Evolutionary conservation across 2,888 invertebrate species (phyloP).

Genomic region (Meloe dianella): DNA sequence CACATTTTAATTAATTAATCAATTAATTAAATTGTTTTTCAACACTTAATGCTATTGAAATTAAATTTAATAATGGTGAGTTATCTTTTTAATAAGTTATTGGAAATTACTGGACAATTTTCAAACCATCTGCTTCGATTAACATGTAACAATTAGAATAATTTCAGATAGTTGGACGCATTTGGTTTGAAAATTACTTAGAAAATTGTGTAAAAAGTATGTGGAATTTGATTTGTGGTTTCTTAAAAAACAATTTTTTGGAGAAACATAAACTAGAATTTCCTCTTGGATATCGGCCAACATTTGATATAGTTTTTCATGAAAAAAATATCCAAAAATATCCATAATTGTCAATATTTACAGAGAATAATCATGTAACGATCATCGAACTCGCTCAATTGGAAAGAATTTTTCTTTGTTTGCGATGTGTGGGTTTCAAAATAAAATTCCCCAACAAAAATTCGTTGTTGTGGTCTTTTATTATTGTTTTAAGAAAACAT

Average conservation of each 20-base stretch:
- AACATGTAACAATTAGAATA: too few species aligned
- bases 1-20: background rate
- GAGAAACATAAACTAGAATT: background rate
- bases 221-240: too few species aligned
- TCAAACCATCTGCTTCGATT: too few species aligned
- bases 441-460: too few species aligned
- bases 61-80: background rate
- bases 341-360: background rate
- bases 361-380: background rate
- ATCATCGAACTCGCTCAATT: background rate
- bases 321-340: background rate
- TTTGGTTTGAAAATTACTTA: too few species aligned
- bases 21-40: background rate
- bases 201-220: too few species aligned
- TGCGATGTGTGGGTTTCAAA: too few species aligned
- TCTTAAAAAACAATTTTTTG: too few species aligned
- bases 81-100: background rate
- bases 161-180: too few species aligned
- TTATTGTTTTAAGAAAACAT: too few species aligned
- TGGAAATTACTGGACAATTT: too few species aligned
- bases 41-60: background rate
- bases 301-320: background rate
- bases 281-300: background rate
- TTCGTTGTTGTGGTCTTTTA: too few species aligned
- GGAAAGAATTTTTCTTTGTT: background rate